These are phyloP conservation scores for Chondrosia reniformis DNA, from an alignment of 37 sponge, comb jelly and placozoan species.

Conservation along the genomic window DNA sequence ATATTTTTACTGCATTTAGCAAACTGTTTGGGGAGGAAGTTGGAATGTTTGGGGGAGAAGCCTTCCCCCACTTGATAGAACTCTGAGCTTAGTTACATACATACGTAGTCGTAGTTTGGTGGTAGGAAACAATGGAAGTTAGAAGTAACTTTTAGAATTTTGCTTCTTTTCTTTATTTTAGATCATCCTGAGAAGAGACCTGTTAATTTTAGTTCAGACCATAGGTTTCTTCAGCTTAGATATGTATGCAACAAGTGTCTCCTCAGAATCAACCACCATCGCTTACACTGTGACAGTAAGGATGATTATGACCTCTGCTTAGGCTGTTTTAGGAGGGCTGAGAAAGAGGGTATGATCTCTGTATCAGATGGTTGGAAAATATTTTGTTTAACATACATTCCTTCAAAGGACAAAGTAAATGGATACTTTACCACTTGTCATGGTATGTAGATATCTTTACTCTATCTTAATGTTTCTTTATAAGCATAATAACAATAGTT, in stretches of 20 bases:
- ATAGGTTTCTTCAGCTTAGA: constrained; percentile 34
- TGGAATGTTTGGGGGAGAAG: too few relatives aligned
- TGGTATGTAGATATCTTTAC: constrained; percentile 20
- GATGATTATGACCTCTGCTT: constrained; percentile 65
- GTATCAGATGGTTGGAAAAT: constrained; percentile 53
- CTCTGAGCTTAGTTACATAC: too few relatives aligned
- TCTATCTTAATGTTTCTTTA: too few relatives aligned
- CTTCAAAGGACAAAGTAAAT: constrained; percentile 21
- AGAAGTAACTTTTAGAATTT: too few relatives aligned
- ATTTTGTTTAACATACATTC: constrained; percentile 33
- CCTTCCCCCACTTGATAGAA: too few relatives aligned
- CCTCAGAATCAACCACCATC: constrained; percentile 45
- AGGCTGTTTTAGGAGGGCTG: constrained; percentile 68
- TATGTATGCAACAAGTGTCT: constrained; percentile 46
- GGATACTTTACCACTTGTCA: constrained; percentile 27
- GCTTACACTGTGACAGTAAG: constrained; percentile 46
- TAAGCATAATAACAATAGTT: too few relatives aligned
- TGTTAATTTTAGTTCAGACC: background rate
- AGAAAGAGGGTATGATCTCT: constrained; percentile 22
- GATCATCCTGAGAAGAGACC: constrained; percentile 38
- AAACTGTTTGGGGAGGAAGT: too few relatives aligned
- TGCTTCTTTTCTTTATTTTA: background rate
- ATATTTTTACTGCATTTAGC: too few relatives aligned
- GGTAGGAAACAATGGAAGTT: too few relatives aligned
- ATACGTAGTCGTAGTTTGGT: too few relatives aligned